Conservation (phyloP, 2,113 vertebrate genomes). For the Mustela lutreola region DNA sequence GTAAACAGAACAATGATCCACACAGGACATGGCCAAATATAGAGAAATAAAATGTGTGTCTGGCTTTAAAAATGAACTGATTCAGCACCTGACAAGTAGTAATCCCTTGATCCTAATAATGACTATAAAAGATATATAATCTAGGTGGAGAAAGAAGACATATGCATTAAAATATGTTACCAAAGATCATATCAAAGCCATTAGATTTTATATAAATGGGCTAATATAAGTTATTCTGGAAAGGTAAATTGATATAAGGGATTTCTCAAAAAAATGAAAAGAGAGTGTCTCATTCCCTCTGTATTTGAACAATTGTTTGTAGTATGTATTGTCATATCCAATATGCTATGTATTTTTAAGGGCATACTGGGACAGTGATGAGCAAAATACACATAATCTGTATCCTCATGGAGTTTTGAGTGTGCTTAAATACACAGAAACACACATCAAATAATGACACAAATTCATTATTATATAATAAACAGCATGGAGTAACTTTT, state of each 20-base stretch:
- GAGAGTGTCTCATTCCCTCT: not conserved
- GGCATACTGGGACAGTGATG: not conserved
- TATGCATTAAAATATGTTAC: not conserved
- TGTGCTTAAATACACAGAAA: not conserved
- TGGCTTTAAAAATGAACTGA: not conserved
- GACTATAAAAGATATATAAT: not conserved
- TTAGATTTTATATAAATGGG: not conserved
- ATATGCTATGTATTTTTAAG: not conserved
- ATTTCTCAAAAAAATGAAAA: constrained; percentile 14
- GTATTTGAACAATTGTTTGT: not conserved
- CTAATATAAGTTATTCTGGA: constrained; percentile 5
- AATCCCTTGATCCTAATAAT: not conserved
- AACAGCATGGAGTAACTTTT: not conserved
- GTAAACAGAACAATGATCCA: not conserved
- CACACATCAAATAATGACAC: not conserved
- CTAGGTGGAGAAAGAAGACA: not conserved
- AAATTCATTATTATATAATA: not conserved
- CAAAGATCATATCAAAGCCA: not conserved
- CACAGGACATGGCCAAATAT: not conserved
- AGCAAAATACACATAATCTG: not conserved
- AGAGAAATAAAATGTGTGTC: not conserved
- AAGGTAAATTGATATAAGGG: not conserved
- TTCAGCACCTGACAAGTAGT: not conserved
- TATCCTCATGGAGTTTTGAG: not conserved
- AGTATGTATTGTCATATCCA: not conserved